phyloP scores from a whole-genome alignment of 92 coral and sea anemone genomes.

The Palythoa caribaeorum region DNA sequence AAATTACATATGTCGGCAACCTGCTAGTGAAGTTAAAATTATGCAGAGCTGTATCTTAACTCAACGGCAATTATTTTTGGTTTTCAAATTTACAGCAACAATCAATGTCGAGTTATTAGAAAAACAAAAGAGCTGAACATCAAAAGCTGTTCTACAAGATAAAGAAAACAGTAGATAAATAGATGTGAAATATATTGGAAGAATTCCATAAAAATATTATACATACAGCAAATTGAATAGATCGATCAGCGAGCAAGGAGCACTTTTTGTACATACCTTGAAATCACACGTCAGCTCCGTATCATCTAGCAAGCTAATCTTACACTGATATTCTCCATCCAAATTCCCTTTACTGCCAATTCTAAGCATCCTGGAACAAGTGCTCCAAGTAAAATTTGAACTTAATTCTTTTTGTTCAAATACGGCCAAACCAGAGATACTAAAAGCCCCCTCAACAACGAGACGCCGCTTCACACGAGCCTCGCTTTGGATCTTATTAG shows the following conservation, averaged over 20 bases:
- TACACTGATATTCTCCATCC: constrained; percentile 94
- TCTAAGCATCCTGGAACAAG: constrained; percentile 69
- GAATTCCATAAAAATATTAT: not conserved
- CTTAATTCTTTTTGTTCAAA: not conserved
- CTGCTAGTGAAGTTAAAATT: not conserved
- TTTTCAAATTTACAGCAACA: constrained; percentile 16
- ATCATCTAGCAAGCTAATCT: constrained; percentile 96
- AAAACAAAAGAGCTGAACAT: not conserved
- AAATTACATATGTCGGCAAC: not conserved
- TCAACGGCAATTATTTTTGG: not conserved
- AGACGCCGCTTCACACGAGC: constrained; percentile 22
- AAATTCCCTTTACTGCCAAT: constrained; percentile 85
- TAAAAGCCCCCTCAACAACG: constrained; percentile 27
- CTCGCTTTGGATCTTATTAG: constrained; percentile 30
- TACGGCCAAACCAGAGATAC: not conserved
- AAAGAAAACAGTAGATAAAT: not conserved
- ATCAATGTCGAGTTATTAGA: not conserved
- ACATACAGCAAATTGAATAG: too few species aligned
- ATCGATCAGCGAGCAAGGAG: constrained; percentile 42
- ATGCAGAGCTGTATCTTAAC: not conserved
- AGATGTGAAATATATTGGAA: not conserved
- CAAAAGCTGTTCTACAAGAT: not conserved
- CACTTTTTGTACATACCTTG: constrained; percentile 76
- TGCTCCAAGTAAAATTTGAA: constrained; percentile 6
- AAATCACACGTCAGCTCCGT: constrained; percentile 98